phyloP scores from a whole-genome alignment of 2,797 vertebrate species.

The Limosa lapponica region DNA sequence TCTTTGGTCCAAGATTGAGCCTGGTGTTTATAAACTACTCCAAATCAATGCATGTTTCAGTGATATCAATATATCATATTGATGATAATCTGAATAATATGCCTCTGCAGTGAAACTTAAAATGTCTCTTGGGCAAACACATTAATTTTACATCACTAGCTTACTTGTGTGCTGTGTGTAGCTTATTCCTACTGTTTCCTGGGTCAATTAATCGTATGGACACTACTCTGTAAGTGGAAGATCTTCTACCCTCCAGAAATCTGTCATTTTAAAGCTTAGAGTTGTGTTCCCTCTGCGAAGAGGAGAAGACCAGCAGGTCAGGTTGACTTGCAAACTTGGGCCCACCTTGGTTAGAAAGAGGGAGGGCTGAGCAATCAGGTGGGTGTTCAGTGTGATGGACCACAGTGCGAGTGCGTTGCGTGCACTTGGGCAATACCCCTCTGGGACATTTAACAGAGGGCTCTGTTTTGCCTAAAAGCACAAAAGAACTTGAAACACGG shows the following conservation, averaged over 20 bases:
- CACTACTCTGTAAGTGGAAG: neutral
- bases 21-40: neutral
- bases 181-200: neutral
- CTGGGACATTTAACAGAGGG: neutral
- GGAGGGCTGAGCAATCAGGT: accelerated
- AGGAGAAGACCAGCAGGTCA: neutral
- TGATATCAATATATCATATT: neutral
- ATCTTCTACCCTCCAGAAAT: neutral
- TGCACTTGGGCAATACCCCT: neutral
- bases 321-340: neutral
- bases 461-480: neutral
- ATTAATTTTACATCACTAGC: neutral
- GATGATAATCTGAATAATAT: neutral
- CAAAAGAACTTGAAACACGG: neutral
- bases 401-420: accelerated
- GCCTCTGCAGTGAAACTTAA: neutral
- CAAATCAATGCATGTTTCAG: neutral
- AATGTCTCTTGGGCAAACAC: accelerated
- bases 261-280: neutral
- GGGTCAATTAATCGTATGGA: neutral
- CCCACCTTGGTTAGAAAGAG: neutral
- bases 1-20: neutral
- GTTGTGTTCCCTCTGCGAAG: accelerated
- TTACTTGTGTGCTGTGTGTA: accelerated
- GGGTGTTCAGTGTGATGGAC: accelerated